Evolutionary conservation across 2,888 invertebrate genomes (phyloP), one percentile per base, ranked within the genome.

Genomic region (Drosophila vallismaia): DNA sequence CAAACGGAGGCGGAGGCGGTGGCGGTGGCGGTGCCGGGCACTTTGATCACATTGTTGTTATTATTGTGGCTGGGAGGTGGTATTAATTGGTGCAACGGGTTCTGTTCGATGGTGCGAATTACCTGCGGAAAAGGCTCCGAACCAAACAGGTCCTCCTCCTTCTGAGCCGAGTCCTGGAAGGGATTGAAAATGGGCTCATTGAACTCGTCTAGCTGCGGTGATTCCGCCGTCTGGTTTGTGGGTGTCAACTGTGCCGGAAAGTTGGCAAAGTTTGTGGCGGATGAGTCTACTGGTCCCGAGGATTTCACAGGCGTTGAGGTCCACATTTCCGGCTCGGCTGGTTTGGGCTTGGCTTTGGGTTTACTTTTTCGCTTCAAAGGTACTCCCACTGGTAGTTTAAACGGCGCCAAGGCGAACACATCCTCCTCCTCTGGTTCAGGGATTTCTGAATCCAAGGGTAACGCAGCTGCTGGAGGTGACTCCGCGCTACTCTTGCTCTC

Each of bases 351-450:
- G 14, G 59, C 52, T 54, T 74, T 83, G 8, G 73, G 48, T 19
- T 81, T 78, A 3, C 69, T 71, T 54, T 78, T 75, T 5, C 87
- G 69, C 64, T 89, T 91, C 2, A 82, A 67, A 3, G 91, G 86
- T 29, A 86, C 58, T n/a, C 77, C 80, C 2, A 77, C 78, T 2
- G 92, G 91, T 81, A 91, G 83, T 80, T 92, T 92, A 76, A 95
- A 95, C 0, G 95, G 95, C 0, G 95, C 95, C 90, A 94, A 90
- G 0, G 95, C 94, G 88, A 95, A 95, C 0, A 95, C 95, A 81
- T 95, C 95, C 0, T 93, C 95, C 0, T 93, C 93, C 40, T 92
- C 92, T 4, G 72, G 66, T 1, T 56, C 57, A 0, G n/a, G 44
- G 24, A 6, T 38, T 45, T 36, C 59, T 3, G 54, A 12, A 12